Evolutionary conservation across 2,113 vertebrate species (phyloP), one percentile per base, ranked within the genome.

Genomic region (Scortum barcoo): DNA sequence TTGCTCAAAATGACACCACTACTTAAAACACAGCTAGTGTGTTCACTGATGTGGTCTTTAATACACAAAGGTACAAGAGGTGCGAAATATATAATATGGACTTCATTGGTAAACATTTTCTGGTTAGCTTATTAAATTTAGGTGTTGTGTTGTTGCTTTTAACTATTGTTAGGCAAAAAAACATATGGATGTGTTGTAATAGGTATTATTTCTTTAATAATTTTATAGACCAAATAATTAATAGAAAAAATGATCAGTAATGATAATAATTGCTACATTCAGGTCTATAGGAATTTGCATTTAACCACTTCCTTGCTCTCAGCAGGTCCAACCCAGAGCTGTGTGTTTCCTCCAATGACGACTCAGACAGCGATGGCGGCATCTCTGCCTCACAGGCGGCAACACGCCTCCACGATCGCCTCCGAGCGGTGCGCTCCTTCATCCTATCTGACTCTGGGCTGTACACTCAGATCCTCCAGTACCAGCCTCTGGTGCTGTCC

Each of bases 401-500:
- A 0, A 72, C 80, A 2, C 92, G 48, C 0, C 93, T 96, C 1
- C 93, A 93, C 26, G 94, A 95, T n/a, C 89, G 91, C 1, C 92
- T 96, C 30, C 92, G 91, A 60, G 96, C 97, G 0, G 88, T 98
- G 76, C 94, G 93, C 19, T 76, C 62, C 65, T 97, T 97, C 76
- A 97, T 99, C 91, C 93, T 90, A 75, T 96, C 97, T 0, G 93
- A 94, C 68, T 86, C 96, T 0, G 71, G 70, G 2, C 92, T 99
- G 26, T 96, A 97, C 92, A 72, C 77, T 42, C 96, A 87, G 76
- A 93, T 99, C 86, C 95, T 99, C 36, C 94, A 95, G 16, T 99
- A 99, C 84, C 95, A 96, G 92, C 98, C 98, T 0, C 91, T 99
- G 0, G 96, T 97, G 33, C 94, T 99, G 88, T 90, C 94, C 0